phyloP scores from a whole-genome alignment of 2,888 invertebrate genomes.

The Ormyrus nitidulus region DNA sequence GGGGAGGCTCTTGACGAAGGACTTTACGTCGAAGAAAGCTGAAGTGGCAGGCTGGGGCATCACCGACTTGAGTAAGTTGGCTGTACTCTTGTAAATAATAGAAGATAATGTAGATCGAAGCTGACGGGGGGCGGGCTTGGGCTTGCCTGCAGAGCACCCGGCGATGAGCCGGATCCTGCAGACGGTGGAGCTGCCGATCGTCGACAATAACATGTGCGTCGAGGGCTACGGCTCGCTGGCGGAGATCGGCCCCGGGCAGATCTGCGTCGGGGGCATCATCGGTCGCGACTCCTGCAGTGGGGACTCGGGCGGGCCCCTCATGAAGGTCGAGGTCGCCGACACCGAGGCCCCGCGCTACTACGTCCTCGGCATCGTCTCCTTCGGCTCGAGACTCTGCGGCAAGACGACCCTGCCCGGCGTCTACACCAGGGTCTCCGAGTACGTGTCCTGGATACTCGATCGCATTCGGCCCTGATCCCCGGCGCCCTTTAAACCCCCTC shows the following conservation, averaged over 20 bases:
- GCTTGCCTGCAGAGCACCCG: slow-evolving; percentile 13
- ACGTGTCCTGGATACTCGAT: slow-evolving; percentile 82
- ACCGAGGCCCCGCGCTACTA: slow-evolving; percentile 77
- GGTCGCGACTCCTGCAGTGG: slow-evolving; percentile 80
- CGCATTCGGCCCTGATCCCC: slow-evolving; percentile 70
- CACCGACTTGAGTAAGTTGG: slow-evolving; percentile 70
- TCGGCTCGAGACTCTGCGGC: slow-evolving; percentile 79
- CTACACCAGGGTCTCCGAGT: slow-evolving; percentile 81
- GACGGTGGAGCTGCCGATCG: slow-evolving; percentile 75
- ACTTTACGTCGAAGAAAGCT: slow-evolving; percentile 73
- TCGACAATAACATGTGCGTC: slow-evolving; percentile 69
- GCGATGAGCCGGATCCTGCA: slow-evolving; percentile 71
- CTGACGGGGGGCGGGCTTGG: too few species aligned
- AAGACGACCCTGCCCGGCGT: slow-evolving; percentile 81
- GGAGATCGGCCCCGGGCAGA: slow-evolving; percentile 69
- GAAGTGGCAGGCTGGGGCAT: slow-evolving; percentile 79
- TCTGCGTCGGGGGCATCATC: slow-evolving; percentile 79
- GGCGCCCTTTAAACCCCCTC: too few species aligned
- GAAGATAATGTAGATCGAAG: too few species aligned
- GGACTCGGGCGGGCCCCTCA: slow-evolving; percentile 80
- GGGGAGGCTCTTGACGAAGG: slow-evolving; percentile 70
- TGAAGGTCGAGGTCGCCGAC: slow-evolving; percentile 73
- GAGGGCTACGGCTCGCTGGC: slow-evolving; percentile 7
- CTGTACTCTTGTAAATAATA: too few species aligned
- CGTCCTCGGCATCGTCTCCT: slow-evolving; percentile 81